A percentile compares a stretch with the other conserved stretches of the same genome.
Conservation (phyloP, 2,797 vertebrate genomes). For the Ctenopoma kingsleyae region DNA sequence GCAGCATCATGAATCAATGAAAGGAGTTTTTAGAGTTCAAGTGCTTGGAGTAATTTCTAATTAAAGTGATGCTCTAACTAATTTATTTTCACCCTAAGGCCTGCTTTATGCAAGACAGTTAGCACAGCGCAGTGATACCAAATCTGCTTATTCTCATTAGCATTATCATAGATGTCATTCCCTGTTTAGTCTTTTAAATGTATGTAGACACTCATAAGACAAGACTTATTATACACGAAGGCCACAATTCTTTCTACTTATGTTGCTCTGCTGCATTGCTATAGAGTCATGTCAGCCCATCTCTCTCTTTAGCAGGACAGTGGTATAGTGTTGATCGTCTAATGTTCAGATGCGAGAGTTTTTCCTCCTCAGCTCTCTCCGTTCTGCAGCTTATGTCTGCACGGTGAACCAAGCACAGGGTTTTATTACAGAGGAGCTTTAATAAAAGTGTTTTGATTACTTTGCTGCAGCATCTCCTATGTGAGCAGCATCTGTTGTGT, state of each 20-base stretch:
- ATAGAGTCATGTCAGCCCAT: conserved; percentile 16
- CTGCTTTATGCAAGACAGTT: conserved; percentile 38
- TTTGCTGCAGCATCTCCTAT: conserved; percentile 54
- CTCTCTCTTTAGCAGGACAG: conserved; percentile 9
- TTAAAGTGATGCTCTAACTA: conserved; percentile 66
- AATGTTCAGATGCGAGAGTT: conserved; percentile 46
- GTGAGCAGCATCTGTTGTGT: conserved; percentile 19
- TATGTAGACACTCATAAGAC: conserved; percentile 2
- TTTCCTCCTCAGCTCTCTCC: conserved; percentile 44
- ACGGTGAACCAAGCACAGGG: conserved; percentile 46
- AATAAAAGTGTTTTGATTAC: conserved; percentile 72
- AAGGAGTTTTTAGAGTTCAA: conserved; percentile 49
- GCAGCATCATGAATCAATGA: conserved; percentile 53
- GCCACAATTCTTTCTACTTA: neutral
- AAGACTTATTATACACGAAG: conserved; percentile 1
- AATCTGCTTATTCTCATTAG: conserved; percentile 36
- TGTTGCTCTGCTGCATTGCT: conserved; percentile 20
- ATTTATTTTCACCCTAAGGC: conserved; percentile 59
- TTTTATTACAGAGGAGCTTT: conserved; percentile 66
- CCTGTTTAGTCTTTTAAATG: conserved; percentile 11
- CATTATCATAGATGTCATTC: conserved; percentile 35
- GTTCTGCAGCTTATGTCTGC: conserved; percentile 64
- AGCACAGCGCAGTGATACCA: conserved; percentile 13
- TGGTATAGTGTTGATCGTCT: conserved; percentile 15
- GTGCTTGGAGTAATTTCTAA: conserved; percentile 66